Base-by-base conservation (phyloP, 2,888 invertebrate genomes). In the Lochmaea crataegi region DNA sequence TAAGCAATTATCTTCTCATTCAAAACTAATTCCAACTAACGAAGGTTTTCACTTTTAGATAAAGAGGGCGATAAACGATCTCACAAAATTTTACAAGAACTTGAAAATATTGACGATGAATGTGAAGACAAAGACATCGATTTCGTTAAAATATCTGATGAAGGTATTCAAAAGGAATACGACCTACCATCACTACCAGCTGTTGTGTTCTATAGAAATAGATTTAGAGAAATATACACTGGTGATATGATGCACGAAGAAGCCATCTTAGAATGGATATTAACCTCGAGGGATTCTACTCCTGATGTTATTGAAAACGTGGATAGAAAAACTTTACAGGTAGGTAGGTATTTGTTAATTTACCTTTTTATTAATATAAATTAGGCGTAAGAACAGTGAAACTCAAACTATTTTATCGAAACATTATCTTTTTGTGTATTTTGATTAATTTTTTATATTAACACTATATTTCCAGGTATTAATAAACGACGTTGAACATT, bases 221-320 rank as follows among this genome's bases (percentile, higher is more conserved):
- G 95, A 85, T 96, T 96, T 87, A 91, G 96, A 77, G 94, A 95
- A 78, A 94, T 96, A 83, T 97, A 96, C 83, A 90, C 91, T 73
- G 96, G 96, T 67, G 96, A 97, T 86, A 88, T 97, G 82, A 95
- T 95, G 94, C 95, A 96, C 80, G 96, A 96, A 87, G 96, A 96
- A 82, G 93, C 92, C 76, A 95, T 96, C 80, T 88, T 96, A 60
- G 94, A 95, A 77, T 96, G 96, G 96, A 92, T 97, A n/a, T 88
- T 96, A 73, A 93, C 94, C 22, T 89, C 96, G 68, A 94, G 95
- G 79, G 94, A 93, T 79, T 92, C 95, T 3, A 92, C 93, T 67
- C 95, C 95, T 18, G 96, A 96, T 87, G 92, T 96, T 42, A 97
- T 97, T 83, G 96, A 96, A 87, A 95, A 90, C 81, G 96, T 97